Percentiles rank a stretch among this genome's conserved stretches.
phyloP scores from a whole-genome alignment of 2,113 vertebrate species.

The Daphoenositta chrysoptera region DNA sequence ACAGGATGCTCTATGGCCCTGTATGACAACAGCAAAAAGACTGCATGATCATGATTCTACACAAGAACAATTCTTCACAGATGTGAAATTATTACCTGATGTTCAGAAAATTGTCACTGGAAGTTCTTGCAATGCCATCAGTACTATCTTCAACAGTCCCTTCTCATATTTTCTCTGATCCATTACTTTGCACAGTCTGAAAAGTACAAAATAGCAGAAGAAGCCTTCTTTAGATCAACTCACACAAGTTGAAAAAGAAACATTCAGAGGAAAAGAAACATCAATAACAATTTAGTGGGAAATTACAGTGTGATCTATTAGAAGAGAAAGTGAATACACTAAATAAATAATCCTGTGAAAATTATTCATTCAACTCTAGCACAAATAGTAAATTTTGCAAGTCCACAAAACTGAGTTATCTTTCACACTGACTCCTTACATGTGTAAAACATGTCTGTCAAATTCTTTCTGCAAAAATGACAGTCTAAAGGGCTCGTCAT shows the following conservation, averaged over 20 bases:
- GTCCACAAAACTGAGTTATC: not conserved
- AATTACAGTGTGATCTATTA: not conserved
- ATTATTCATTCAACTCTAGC: not conserved
- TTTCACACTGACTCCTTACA: not conserved
- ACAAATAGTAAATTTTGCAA: not conserved
- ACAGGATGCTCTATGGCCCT: accelerated
- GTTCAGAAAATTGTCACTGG: not conserved
- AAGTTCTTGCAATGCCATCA: not conserved
- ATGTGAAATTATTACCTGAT: not conserved
- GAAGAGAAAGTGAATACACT: not conserved
- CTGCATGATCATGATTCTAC: not conserved
- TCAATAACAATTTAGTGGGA: not conserved
- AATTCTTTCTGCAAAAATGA: not conserved
- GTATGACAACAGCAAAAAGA: not conserved
- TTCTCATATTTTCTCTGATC: not conserved
- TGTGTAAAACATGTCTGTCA: not conserved
- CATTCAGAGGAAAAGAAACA: not conserved
- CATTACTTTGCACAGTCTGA: not conserved
- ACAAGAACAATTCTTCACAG: not conserved
- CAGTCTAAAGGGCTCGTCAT: not conserved
- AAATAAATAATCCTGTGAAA: not conserved
- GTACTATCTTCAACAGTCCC: not conserved
- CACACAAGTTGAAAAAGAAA: not conserved
- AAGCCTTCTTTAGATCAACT: not conserved
- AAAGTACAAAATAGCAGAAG: not conserved